These are phyloP conservation scores for Meriones unguiculatus DNA, from an alignment of 2,113 vertebrate species.

Conservation along the genomic window DNA sequence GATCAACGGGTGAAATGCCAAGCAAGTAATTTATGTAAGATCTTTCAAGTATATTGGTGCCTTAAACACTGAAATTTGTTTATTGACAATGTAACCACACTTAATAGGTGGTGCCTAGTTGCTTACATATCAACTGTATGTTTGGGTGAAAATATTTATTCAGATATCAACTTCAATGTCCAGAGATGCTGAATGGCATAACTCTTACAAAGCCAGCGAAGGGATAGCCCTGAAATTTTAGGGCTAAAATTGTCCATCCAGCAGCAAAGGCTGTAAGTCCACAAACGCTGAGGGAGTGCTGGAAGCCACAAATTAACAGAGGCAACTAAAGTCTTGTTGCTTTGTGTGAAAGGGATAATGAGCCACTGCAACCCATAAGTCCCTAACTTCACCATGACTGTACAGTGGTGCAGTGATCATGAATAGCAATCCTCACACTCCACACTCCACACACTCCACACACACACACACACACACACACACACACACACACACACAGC, in stretches of 20 bases:
- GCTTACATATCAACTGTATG: not conserved
- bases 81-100: not conserved
- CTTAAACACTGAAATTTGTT: conserved; percentile 19
- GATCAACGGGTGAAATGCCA: not conserved
- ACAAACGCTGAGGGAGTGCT: not conserved
- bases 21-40: not conserved
- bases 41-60: not conserved
- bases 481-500: not conserved
- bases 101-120: not conserved
- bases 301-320: not conserved
- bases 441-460: too few relatives aligned
- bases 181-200: not conserved
- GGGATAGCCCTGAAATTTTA: not conserved
- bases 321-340: not conserved
- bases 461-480: too few relatives aligned
- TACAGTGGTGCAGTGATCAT: rapidly evolving
- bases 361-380: not conserved
- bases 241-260: not conserved
- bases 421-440: not conserved
- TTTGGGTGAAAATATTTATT: not conserved
- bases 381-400: not conserved
- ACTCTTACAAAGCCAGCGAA: not conserved
- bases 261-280: not conserved
- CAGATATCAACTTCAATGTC: not conserved
- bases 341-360: not conserved